Base-by-base conservation (phyloP, 2,113 vertebrate species). In the Heterochromis multidens region DNA sequence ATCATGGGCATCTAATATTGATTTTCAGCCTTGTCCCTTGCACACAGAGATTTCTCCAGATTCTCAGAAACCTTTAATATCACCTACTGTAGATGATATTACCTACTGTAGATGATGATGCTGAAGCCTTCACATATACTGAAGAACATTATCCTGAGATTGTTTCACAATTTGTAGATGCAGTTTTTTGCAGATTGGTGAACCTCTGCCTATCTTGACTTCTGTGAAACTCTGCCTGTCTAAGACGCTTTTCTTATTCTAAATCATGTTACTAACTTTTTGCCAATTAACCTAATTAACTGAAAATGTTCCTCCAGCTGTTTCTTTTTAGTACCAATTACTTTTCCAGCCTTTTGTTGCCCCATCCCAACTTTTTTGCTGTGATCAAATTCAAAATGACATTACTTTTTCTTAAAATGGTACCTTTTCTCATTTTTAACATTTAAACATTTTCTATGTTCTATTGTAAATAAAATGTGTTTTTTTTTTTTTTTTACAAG, bases 151-250 rank as follows among this genome's bases (percentile, higher is more conserved):
- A 40, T 40, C 23, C 35, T 70, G 23, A 27, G n/a, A 46, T 70
- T 70, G 23, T 46, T 46, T 43, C 63, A 70, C 14, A 70, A 11
- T 27, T 46, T 70, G 62, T 23, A 23, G 62, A 23, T 40, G 23
- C 14, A 46, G n/a, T 46, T 46, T 6, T 46, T 17, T 46, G 14
- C 8, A 1, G 23, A 17, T 27, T 9, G 2, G 2, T 8, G 0
- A 27, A 17, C 63, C 23, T 70, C 63, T 70, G 27, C 23, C 25
- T 8, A 70, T 46, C 37, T 27, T 70, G 43, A 4, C 37, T 70
- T 70, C 43, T 3, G 37, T 17, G 3, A 70, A 46, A 17, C 3
- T 70, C 65, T 27, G 3, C 65, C 65, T 46, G 37, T 70, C 25
- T 46, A 19, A 46, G 37, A 19, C 46, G 43, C 25, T 17, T 25